These are phyloP conservation scores for Bujurquina vittata DNA, from an alignment of 2,113 vertebrate species.

Conservation along the genomic window DNA sequence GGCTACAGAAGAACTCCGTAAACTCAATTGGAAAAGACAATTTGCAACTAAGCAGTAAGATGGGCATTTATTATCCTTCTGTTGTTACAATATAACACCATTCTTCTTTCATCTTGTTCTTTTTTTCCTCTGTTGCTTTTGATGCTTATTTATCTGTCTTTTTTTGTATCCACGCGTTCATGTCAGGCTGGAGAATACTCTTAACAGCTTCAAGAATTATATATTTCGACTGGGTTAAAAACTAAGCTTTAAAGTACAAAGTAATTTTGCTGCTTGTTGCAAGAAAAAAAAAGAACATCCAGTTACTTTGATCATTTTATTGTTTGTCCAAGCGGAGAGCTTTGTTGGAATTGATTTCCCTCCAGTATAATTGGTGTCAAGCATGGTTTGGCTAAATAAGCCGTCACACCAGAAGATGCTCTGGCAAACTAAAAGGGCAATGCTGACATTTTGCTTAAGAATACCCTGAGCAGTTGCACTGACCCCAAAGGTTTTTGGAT, in stretches of 20 bases:
- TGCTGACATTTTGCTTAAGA: slow-evolving; percentile 49
- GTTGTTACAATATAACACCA: neutral
- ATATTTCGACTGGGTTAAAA: slow-evolving; percentile 35
- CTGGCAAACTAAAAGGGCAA: slow-evolving; percentile 48
- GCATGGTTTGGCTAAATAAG: slow-evolving; percentile 72
- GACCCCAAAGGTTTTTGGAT: neutral
- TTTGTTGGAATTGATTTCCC: slow-evolving; percentile 66
- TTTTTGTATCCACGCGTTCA: neutral
- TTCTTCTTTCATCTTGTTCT: neutral
- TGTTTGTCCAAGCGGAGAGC: slow-evolving; percentile 56
- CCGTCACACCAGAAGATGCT: slow-evolving; percentile 50
- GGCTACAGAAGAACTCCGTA: neutral
- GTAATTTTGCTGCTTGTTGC: slow-evolving; percentile 39
- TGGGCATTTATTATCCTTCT: neutral
- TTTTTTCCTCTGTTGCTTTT: neutral
- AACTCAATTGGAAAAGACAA: neutral
- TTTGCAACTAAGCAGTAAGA: neutral
- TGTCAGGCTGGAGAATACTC: neutral
- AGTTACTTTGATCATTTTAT: slow-evolving; percentile 60
- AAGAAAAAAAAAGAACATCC: neutral
- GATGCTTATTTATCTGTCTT: neutral
- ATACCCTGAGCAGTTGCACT: slow-evolving; percentile 34
- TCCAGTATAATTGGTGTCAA: slow-evolving; percentile 67
- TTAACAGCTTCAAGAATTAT: slow-evolving; percentile 29
- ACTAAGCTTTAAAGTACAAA: slow-evolving; percentile 34